Base-by-base conservation (phyloP, 2,888 invertebrate species). In the Camptogramma bilineatum region DNA sequence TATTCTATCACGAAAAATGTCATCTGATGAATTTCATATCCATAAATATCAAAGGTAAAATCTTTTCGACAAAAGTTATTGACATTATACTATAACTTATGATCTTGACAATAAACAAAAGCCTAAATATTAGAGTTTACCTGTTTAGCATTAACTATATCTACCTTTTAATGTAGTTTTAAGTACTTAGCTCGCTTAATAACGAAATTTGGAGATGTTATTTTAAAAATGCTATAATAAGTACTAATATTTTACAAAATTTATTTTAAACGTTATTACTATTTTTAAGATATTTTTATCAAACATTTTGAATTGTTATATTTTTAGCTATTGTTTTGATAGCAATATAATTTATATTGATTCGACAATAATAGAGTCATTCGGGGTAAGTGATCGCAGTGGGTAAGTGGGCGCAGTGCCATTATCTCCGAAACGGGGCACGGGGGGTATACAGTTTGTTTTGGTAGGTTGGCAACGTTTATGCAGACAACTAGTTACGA, bases 171-270 rank as follows among this genome's bases (percentile, higher is more conserved):
- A 46, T n/a, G 16, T 52, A 51, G 46, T 46, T 42, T 24, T 42
- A 51, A 59, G 19, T 24, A 9, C 13, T 13, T 3, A 13, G 4
- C 3, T 39, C 13, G 13, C 34, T 56, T 60, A 56, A 10, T 10
- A 39, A 64, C 64, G 61, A 64, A 52, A 17, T 64, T 52, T 52
- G n/a, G 7, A 28, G 31, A 31, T 31, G 42, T 28, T 55, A 60
- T 47, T 55, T 48, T 39, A 21, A 39, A 42, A 16, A 50, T 13
- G 16, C 53, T 47, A n/a, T n/a, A n/a, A n/a, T n/a, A n/a, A n/a
- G n/a, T n/a, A 24, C 9, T n/a, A 52, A 48, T 28, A 48, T 48
- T n/a, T 58, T 42, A 58, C 48, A 55, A 57, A 17, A 13, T 57
- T 54, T 19, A 21, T 42, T 55, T 52, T 13, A 39, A 7, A 46